Base-by-base conservation (phyloP, 2,113 vertebrate species). In the Amazona vittata region DNA sequence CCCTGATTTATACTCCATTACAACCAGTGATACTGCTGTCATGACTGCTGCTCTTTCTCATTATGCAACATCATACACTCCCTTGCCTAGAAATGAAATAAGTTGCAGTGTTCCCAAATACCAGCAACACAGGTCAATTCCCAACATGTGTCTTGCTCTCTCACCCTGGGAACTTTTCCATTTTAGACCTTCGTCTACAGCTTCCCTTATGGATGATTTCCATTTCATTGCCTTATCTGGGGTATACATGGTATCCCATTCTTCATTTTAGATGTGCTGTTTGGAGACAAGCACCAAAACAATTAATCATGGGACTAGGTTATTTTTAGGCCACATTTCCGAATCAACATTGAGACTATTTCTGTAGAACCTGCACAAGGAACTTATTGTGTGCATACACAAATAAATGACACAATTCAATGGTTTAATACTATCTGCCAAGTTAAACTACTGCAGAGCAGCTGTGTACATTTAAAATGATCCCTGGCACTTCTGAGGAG, bases 331-430 rank as follows among this genome's bases (percentile, higher is more conserved):
- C 93, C 83, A 94, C 64, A n/a, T 94, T 96, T 97, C 96, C 86
- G 86, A 97, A 96, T 86, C 76, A 83, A 91, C 91, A 73, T 92
- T 90, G 70, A 81, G 91, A 94, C 86, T 95, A 95, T 95, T 97
- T 97, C 93, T 96, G 93, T 98, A 95, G 96, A 98, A 98, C 97
- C 97, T 98, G 96, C 96, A 98, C 97, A 98, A 98, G 98, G 98
- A 98, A 97, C 93, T 97, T 96, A 98, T 98, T 98, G 98, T 98
- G 95, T 79, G 96, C 95, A 95, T 97, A 93, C 79, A 98, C 98
- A 98, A 98, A 98, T 97, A 98, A 98, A 98, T 98, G 98, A 98
- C 98, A 98, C 98, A 98, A 98, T 95, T 97, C 97, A 96, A 98
- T 95, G 93, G 97, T 96, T 97, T 97, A 95, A 97, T 96, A 63